Evolutionary conservation across 2,797 vertebrate species (phyloP), one percentile per base, ranked within the genome.

Genomic region (Labeo calbasu): DNA sequence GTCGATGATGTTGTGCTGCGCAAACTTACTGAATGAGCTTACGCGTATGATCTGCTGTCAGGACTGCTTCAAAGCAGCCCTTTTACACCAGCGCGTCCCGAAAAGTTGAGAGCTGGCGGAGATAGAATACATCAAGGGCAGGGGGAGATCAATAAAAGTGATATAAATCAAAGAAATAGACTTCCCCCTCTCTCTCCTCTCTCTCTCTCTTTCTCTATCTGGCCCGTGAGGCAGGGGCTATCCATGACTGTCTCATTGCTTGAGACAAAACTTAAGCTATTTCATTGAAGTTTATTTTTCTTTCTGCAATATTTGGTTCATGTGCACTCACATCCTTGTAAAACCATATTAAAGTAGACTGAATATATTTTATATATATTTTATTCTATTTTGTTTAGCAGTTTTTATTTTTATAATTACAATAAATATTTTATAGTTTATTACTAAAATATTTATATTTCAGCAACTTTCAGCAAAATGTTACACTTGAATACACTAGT

Each of bases 1-100:
- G 98, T 97, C 13, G 13, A 71, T 81, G 70, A 61, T 68, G 57
- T 69, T 70, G 51, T 65, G 36, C 36, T 23, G 40, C 72, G 68
- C 61, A 59, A 77, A 70, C 70, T 32, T 81, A 25, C 59, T 61
- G 59, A 59, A 40, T 55, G 61, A 23, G 25, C 12, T 36, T 36
- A 32, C 76, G 81, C 59, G 50, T 6, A 53, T 46, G 25, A 36
- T 71, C n/a, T n/a, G 70, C 68, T 78, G 73, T 59, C 65, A 46
- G 28, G 25, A 77, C 59, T 28, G 59, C 28, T 78, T 84, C 25
- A 72, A 72, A 84, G 79, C 75, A 76, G 73, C 50, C 40, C 36
- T 59, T 76, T 50, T 57, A 59, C 72, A 36, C 72, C 73, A 59
- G 71, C 13, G 50, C 32, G 48, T 53, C 28, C 61, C 3, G 57